phyloP scores from a whole-genome alignment of 2,888 invertebrate species.

The Nebria salina region DNA sequence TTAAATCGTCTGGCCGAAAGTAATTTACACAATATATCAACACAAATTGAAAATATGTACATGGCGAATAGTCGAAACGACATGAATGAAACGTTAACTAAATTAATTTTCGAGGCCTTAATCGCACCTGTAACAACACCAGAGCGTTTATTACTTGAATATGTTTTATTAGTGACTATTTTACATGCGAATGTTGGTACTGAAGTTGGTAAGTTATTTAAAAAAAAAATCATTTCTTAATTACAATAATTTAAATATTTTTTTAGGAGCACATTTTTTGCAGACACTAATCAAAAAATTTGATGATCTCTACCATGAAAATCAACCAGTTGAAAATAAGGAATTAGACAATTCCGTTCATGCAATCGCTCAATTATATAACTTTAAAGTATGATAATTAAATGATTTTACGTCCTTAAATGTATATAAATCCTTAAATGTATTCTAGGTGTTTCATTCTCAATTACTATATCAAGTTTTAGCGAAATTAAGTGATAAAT shows the following conservation, averaged over 20 bases:
- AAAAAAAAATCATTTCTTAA: constrained; percentile 18
- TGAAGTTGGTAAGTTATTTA: constrained; percentile 78
- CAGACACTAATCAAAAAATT: constrained; percentile 78
- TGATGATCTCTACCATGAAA: constrained; percentile 66
- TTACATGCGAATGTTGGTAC: constrained; percentile 90
- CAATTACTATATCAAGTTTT: constrained; percentile 84
- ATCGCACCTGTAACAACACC: constrained; percentile 71
- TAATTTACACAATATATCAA: constrained; percentile 86
- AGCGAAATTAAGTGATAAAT: constrained; percentile 70
- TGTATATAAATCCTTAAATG: constrained; percentile 26
- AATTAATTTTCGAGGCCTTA: constrained; percentile 76
- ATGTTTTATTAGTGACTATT: constrained; percentile 82
- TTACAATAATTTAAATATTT: constrained; percentile 22
- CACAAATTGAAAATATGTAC: constrained; percentile 82
- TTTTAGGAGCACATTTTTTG: constrained; percentile 80
- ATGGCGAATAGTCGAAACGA: constrained; percentile 81
- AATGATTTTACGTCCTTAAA: neutral
- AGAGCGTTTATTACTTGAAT: constrained; percentile 83
- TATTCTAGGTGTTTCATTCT: constrained; percentile 76
- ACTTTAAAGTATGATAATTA: constrained; percentile 77
- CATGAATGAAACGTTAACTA: constrained; percentile 79
- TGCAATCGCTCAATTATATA: constrained; percentile 83
- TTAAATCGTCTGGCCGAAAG: constrained; percentile 87
- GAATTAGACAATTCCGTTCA: constrained; percentile 82
- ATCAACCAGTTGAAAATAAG: constrained; percentile 76